A percentile compares a stretch with the other conserved stretches of the same genome.
Evolutionary conservation across 2,797 vertebrate species (phyloP).

Genomic region (Gymnocypris eckloni): DNA sequence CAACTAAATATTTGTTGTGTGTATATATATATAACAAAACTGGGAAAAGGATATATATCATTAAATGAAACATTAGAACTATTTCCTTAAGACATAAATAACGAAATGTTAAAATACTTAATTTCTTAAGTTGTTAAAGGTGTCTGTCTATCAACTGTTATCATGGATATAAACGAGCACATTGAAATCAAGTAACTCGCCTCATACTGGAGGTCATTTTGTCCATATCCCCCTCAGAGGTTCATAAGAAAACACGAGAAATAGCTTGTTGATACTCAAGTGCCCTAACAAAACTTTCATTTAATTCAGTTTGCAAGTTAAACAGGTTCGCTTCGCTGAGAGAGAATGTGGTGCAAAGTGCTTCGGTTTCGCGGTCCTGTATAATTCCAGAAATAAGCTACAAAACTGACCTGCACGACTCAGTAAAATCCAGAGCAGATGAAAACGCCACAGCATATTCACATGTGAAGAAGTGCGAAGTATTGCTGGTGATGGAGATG

Average conservation of each 20-base stretch:
- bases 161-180: neutral
- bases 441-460: neutral
- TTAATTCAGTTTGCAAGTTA: neutral
- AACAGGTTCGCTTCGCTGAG: neutral
- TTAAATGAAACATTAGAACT: neutral
- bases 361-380: no score
- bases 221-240: no score
- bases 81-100: neutral
- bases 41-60: neutral
- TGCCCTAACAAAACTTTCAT: neutral
- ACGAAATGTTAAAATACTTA: neutral
- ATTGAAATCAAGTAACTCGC: neutral
- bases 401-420: neutral
- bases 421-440: neutral
- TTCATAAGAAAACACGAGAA: neutral
- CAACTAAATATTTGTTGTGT: no score
- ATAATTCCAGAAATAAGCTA: neutral
- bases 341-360: no score
- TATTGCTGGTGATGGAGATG: neutral
- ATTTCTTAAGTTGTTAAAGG: neutral
- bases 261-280: neutral
- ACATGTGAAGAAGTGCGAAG: neutral
- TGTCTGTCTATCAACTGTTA: rapidly evolving
- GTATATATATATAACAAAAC: no score
- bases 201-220: neutral